Evolutionary conservation across 2,888 invertebrate species (phyloP).

Genomic region (Lamproptera curius): DNA sequence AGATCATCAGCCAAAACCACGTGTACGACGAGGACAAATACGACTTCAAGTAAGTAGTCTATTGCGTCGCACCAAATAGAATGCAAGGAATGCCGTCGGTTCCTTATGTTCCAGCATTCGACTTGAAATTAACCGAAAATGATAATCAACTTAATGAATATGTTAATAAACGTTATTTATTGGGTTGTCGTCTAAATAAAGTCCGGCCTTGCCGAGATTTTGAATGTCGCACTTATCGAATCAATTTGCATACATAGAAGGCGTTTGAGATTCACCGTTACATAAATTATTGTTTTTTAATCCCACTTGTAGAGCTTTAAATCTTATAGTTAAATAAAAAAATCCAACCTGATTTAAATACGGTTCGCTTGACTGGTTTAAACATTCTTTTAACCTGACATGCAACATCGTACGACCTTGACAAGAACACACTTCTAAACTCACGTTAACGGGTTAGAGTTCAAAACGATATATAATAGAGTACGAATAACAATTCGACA

Average conservation of each 20-base stretch:
- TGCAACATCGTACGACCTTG: constrained; percentile 43
- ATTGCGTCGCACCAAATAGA: not conserved
- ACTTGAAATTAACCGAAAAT: constrained; percentile 31
- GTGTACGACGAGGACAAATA: constrained; percentile 72
- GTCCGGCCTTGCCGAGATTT: constrained; percentile 42
- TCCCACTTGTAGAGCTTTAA: constrained; percentile 8
- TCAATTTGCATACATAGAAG: constrained; percentile 28
- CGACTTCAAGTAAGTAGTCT: constrained; percentile 64
- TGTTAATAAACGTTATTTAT: constrained; percentile 41
- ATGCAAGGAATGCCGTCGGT: constrained; percentile 14
- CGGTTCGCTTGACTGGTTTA: not conserved
- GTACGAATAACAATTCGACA: constrained; percentile 42
- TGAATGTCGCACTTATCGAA: constrained; percentile 28
- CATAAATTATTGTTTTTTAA: constrained; percentile 27
- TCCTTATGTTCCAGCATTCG: constrained; percentile 23
- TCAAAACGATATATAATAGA: constrained; percentile 56
- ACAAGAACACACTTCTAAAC: constrained; percentile 39
- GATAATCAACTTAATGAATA: constrained; percentile 38
- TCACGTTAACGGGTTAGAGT: constrained; percentile 43
- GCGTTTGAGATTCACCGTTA: constrained; percentile 27
- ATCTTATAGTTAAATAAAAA: constrained; percentile 1
- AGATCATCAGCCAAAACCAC: constrained; percentile 69
- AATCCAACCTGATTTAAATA: not conserved
- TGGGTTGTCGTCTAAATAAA: constrained; percentile 41
- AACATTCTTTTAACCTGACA: not conserved